Base-by-base conservation (phyloP, 2,113 vertebrate genomes). In the Gobius niger region DNA sequence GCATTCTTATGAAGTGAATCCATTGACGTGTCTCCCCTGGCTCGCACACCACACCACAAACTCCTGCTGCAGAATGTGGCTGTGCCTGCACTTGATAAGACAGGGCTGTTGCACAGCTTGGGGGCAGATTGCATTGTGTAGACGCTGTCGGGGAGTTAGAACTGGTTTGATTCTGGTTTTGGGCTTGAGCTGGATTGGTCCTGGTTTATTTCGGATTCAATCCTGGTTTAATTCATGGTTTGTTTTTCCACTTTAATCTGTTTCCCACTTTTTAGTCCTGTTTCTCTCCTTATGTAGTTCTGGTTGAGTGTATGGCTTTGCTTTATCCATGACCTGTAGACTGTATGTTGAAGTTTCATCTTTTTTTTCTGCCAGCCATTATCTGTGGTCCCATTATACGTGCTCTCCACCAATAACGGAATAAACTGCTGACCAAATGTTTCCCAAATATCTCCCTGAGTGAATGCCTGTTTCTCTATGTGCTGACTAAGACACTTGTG, bases 1-100 rank as follows among this genome's bases (percentile, higher is more conserved):
- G 83, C 87, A 90, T 93, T 92, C 89, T 85, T 91, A 64, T 73
- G 73, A 82, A 82, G 83, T 90, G 91, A 91, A 90, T 89, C 90
- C 86, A 91, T 82, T 72, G 67, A 63, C 52, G 67, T 77, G 67
- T 73, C 85, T 90, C 71, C 72, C 87, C 84, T 85, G 80, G 65
- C 75, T 68, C 47, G 67, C 63, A 65, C 59, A 47, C 11, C 67
- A 63, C 62, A 44, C 44, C 50, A 71, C 69, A 70, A 59, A 80
- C 46, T 52, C 50, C 61, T 15, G 71, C 59, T 42, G 71, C 63
- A 47, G 63, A 73, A 68, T 80, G 81, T 81, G 82, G 81, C 79
- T 79, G 80, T 78, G 80, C 85, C 77, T 87, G 88, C 82, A 66
- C 68, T 84, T 85, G 87, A 90, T 91, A 86, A 90, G 88, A 88